These are phyloP conservation scores for Phania funesta DNA, from an alignment of 2,888 invertebrate species.

Conservation along the genomic window DNA sequence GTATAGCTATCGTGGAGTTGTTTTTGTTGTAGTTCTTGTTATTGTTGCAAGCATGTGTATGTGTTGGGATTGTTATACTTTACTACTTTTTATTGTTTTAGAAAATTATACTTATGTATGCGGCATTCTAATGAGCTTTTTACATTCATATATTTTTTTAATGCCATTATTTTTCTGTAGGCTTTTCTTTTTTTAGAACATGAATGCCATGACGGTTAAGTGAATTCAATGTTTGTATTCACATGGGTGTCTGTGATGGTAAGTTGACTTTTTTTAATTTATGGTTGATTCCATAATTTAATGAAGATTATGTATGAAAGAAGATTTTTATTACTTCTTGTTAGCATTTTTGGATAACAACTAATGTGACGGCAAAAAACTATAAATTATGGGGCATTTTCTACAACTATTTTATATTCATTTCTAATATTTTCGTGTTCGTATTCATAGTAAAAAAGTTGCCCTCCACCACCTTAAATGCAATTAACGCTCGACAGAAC, in stretches of 20 bases:
- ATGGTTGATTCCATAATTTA: too few relatives aligned
- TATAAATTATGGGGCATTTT: too few relatives aligned
- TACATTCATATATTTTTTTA: conserved; percentile 21
- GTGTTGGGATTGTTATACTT: conserved; percentile 53
- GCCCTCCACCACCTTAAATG: too few relatives aligned
- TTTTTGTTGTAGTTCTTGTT: conserved; percentile 31
- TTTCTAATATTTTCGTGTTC: too few relatives aligned
- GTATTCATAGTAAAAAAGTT: too few relatives aligned
- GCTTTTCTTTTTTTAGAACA: neutral
- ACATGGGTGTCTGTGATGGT: neutral
- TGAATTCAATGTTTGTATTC: neutral
- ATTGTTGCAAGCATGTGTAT: conserved; percentile 12
- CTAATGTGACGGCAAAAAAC: too few relatives aligned
- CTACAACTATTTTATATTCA: too few relatives aligned
- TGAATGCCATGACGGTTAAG: conserved; percentile 7
- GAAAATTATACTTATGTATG: conserved; percentile 65
- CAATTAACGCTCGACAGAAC: too few relatives aligned
- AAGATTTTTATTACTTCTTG: too few relatives aligned
- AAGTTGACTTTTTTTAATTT: too few relatives aligned
- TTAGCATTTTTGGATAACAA: too few relatives aligned
- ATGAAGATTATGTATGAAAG: too few relatives aligned
- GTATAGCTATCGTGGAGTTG: conserved; percentile 31
- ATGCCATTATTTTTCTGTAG: neutral
- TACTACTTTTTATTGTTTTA: conserved; percentile 65
- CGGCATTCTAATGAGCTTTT: conserved; percentile 64